A percentile compares a stretch with the other conserved stretches of the same genome.
Evolutionary conservation across 2,888 invertebrate species (phyloP).

Genomic region (Adelognathus sp.): DNA sequence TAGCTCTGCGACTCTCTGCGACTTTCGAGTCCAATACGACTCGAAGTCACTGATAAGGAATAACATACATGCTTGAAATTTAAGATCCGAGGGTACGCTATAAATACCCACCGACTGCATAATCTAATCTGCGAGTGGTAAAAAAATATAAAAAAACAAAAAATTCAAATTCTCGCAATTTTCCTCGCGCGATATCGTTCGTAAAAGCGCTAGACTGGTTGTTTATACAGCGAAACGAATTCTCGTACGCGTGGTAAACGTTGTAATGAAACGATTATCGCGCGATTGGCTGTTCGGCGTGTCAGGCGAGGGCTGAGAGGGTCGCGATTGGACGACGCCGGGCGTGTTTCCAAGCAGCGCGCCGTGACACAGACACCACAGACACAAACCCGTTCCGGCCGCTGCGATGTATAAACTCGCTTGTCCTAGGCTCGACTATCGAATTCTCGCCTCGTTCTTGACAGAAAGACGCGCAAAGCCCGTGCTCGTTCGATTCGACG

Average conservation of each 20-base stretch:
- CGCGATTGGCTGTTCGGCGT: slow-evolving; percentile 70
- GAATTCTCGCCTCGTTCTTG: neutral
- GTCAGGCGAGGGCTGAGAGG: slow-evolving; percentile 74
- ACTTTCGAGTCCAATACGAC: neutral
- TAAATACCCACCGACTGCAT: neutral
- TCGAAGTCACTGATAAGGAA: neutral
- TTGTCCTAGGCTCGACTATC: neutral
- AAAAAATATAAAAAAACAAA: too few relatives aligned
- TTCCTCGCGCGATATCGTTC: neutral
- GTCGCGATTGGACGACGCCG: slow-evolving; percentile 66
- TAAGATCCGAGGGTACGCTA: neutral
- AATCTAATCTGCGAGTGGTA: neutral
- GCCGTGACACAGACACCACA: too few relatives aligned
- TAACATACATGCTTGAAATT: neutral
- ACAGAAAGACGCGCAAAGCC: slow-evolving; percentile 49
- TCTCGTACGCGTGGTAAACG: slow-evolving; percentile 15
- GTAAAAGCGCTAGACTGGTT: neutral
- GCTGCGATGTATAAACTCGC: neutral
- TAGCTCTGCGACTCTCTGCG: neutral
- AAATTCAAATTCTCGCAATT: neutral
- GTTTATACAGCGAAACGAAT: slow-evolving; percentile 14
- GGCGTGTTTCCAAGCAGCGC: slow-evolving; percentile 70
- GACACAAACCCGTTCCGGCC: slow-evolving; percentile 21
- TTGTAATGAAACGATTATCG: slow-evolving; percentile 61
- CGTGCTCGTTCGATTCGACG: neutral